These are phyloP conservation scores for Lophura nycthemera DNA, from an alignment of 2,113 vertebrate genomes.

Conservation along the genomic window DNA sequence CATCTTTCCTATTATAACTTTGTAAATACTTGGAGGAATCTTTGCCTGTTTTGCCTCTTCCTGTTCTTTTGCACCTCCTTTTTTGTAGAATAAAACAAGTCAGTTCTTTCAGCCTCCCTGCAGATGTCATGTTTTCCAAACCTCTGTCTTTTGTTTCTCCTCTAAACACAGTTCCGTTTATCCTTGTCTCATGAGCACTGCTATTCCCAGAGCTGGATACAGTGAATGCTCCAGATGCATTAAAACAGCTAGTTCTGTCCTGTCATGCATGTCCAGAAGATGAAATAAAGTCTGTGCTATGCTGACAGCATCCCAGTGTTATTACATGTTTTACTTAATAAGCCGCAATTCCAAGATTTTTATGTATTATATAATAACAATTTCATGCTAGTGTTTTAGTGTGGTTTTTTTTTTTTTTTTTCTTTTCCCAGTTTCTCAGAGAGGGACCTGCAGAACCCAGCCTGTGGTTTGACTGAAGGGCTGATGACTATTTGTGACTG, in stretches of 20 bases:
- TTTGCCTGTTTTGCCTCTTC: not conserved
- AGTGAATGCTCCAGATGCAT: not conserved
- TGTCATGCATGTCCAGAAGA: not conserved
- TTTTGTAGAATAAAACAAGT: not conserved
- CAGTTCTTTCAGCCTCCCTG: not conserved
- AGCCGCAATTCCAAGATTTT: not conserved
- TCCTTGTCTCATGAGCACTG: not conserved
- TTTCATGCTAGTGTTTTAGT: not conserved
- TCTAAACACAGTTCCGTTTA: not conserved
- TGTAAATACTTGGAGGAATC: not conserved
- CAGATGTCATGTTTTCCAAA: not conserved
- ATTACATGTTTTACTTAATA: not conserved
- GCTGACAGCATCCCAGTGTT: not conserved
- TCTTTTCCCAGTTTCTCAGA: not conserved
- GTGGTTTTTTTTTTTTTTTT: not conserved
- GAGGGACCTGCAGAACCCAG: not conserved
- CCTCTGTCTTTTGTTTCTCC: not conserved
- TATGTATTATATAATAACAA: not conserved
- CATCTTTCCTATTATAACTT: not conserved
- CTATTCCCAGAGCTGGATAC: not conserved
- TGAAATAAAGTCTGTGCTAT: not conserved
- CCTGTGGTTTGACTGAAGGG: not conserved
- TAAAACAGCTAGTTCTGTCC: not conserved
- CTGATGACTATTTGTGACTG: not conserved
- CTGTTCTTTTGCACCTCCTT: not conserved